Base-by-base conservation (phyloP, 2,113 vertebrate genomes). In the Trachemys scripta region DNA sequence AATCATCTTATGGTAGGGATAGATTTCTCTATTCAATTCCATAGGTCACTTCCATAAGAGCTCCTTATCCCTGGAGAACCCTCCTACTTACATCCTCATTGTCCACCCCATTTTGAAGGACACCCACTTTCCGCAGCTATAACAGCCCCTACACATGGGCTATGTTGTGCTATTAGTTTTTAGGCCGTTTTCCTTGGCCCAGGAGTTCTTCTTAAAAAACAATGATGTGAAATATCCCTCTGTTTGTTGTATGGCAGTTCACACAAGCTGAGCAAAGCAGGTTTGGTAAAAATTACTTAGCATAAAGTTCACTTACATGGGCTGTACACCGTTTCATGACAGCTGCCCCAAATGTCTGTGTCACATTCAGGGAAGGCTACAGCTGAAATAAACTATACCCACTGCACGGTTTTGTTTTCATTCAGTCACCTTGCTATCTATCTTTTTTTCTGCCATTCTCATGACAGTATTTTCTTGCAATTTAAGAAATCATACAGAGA, bases 401-500 rank as follows among this genome's bases (percentile, higher is more conserved):
- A 82, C 82, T 80, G 35, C 79, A 91, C 13, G 25, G 31, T 76
- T 54, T 25, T 50, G 54, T 85, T 95, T 84, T 24, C 6, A 80
- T 85, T 89, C 51, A 79, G 20, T 45, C 57, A 31, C 65, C 59
- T 85, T 89, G 45, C 35, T 20, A 83, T 20, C 22, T 31, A 79
- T 7, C 3, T 85, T 95, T 95, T 75, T 9, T 10, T 19, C 62
- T 54, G 25, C 12, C 69, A 31, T 86, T 84, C 49, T 87, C 84
- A 84, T 0, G 0, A 16, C 20, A 72, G 42, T 17, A 10, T 92
- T 93, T 69, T 92, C 92, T 76, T 84, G 3, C 54, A 94, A 0
- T 87, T 87, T 89, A 89, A 91, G 53, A 96, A 96, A 96, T 94
- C 27, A 83, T 82, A 95, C 13, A 80, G 90, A 94, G 80, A 72